phyloP scores from a whole-genome alignment of 2,113 vertebrate genomes.

The Redunca redunca region DNA sequence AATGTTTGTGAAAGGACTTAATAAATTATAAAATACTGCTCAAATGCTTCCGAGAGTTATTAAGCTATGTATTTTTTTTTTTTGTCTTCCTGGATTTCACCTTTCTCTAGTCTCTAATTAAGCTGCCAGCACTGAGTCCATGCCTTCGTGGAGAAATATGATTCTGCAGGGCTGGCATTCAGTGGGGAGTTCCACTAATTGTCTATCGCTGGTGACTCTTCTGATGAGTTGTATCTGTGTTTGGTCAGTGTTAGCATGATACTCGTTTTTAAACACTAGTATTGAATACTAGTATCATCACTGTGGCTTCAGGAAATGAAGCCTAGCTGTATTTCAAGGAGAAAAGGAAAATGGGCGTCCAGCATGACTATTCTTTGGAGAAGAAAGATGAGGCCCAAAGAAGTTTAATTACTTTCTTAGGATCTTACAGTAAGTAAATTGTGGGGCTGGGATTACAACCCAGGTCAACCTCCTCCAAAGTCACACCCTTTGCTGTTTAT shows the following conservation, averaged over 20 bases:
- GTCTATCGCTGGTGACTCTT: neutral
- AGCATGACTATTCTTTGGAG: neutral
- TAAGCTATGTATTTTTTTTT: too few relatives aligned
- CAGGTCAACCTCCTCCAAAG: neutral
- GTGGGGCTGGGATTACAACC: neutral
- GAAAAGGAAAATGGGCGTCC: neutral
- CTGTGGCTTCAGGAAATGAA: neutral
- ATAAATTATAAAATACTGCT: neutral
- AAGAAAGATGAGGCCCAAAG: neutral
- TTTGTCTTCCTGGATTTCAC: neutral
- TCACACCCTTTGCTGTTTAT: neutral
- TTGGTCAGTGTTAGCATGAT: neutral
- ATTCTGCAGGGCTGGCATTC: neutral
- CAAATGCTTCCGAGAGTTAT: neutral
- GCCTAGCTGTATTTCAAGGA: neutral
- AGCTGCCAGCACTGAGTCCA: neutral
- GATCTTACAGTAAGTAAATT: neutral
- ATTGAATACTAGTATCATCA: neutral
- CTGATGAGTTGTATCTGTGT: neutral
- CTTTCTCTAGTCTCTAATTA: neutral
- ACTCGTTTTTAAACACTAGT: neutral
- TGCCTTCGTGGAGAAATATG: neutral
- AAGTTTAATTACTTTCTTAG: neutral
- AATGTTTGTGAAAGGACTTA: neutral
- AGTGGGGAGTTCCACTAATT: neutral